Base-by-base conservation (phyloP, 2,113 vertebrate species). In the Coptodon rendalli region DNA sequence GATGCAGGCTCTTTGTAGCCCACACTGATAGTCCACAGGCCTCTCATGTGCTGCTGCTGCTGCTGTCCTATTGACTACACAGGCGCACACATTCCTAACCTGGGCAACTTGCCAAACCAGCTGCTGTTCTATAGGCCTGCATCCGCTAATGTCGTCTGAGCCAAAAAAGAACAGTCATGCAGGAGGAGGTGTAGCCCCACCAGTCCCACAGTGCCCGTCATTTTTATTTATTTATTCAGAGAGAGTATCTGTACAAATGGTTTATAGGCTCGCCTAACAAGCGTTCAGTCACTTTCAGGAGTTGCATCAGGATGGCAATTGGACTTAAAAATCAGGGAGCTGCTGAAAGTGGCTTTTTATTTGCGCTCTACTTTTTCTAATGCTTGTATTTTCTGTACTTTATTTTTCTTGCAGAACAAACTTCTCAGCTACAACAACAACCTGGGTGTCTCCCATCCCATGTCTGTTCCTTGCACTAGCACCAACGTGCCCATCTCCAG, bases 371-470 rank as follows among this genome's bases (percentile, higher is more conserved):
- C 38, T 8, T 31, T 29, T 40, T 29, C 76, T 92, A n/a, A 90
- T 43, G 7, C 7, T 9, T 84, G 19, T 83, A 2, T 81, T 68
- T 91, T 19, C 63, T 9, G 83, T 76, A 6, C 61, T 84, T 52
- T 92, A 34, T 29, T 68, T 54, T 91, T 24, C 66, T 82, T 80
- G 54, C 96, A 98, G 97, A 98, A 98, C 94, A 99, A 98, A 96
- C 97, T 99, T 97, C 95, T 99, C 93, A 96, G 97, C 95, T 99
- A 97, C 94, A 97, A 96, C 94, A 96, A 95, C 95, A 96, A 96
- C 90, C 91, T 97, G 93, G 92, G 93, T 14, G 57, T 91, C 87
- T 94, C 95, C 59, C 96, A 96, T 89, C 92, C 94, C 84, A 92
- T 96, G 92, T 93, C 96, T 85, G 89, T 95, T 85, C 96, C 96